phyloP scores from a whole-genome alignment of 2,888 invertebrate genomes.

The Aquatica leii region DNA sequence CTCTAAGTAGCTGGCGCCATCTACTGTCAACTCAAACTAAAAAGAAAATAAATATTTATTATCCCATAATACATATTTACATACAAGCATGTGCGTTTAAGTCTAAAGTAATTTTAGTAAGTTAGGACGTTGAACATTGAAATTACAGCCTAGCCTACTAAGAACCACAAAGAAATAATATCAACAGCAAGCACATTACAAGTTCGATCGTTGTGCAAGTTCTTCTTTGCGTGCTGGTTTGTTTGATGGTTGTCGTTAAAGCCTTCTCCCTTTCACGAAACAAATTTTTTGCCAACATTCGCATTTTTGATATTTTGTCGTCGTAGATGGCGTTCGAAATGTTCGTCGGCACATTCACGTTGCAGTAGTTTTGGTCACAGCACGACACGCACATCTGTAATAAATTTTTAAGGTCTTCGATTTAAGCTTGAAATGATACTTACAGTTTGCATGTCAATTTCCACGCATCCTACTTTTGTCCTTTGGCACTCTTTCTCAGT shows the following conservation, averaged over 20 bases:
- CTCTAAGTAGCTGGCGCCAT: too few relatives aligned
- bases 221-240: conserved; percentile 39
- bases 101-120: too few relatives aligned
- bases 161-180: too few relatives aligned
- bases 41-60: too few relatives aligned
- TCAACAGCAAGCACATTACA: too few relatives aligned
- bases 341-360: conserved; percentile 68
- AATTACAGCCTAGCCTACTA: too few relatives aligned
- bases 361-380: conserved; percentile 71
- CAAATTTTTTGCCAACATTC: conserved; percentile 58
- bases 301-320: conserved; percentile 61
- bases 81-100: too few relatives aligned
- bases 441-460: conserved; percentile 69
- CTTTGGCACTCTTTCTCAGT: conserved; percentile 68
- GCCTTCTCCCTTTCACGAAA: conserved; percentile 59
- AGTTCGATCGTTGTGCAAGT: not conserved
- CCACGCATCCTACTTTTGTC: conserved; percentile 68
- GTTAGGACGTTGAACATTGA: too few relatives aligned
- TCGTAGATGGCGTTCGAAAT: conserved; percentile 65
- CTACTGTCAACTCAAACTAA: too few relatives aligned
- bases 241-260: conserved; percentile 57
- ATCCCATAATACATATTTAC: too few relatives aligned
- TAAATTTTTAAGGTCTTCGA: conserved; percentile 10
- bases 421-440: conserved; percentile 30
- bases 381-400: conserved; percentile 70